Evolutionary conservation across 1,140 invertebrate genomes (phyloP).

Genomic region (Zaprionus inermis): DNA sequence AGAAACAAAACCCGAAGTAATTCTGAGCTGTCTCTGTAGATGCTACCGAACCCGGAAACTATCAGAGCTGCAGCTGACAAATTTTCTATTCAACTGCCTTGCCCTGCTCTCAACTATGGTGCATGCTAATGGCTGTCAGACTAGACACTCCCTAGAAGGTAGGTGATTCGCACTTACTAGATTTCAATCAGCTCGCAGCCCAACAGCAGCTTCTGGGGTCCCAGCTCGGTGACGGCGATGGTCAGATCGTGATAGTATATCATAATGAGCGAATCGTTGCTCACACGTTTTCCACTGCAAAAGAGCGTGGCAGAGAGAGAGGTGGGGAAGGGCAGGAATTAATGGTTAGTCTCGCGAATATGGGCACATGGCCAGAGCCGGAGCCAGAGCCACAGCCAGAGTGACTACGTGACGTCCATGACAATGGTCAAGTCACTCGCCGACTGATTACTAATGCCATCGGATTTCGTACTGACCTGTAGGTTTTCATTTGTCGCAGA

Average conservation of each 20-base stretch:
- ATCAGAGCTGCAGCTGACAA: not conserved
- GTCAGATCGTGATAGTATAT: slow-evolving; percentile 92
- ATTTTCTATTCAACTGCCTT: not conserved
- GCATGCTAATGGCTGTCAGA: not conserved
- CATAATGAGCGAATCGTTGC: slow-evolving; percentile 87
- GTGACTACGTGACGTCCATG: slow-evolving; percentile 64
- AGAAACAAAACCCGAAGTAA: too few species aligned
- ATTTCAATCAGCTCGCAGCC: slow-evolving; percentile 94
- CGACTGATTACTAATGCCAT: slow-evolving; percentile 33
- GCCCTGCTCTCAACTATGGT: not conserved
- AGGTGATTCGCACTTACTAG: slow-evolving; percentile 87
- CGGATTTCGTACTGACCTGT: slow-evolving; percentile 70
- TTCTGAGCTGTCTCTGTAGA: not conserved
- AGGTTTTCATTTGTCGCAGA: slow-evolving; percentile 81
- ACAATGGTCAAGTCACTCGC: slow-evolving; percentile 39
- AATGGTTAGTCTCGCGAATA: slow-evolving; percentile 23
- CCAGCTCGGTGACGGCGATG: slow-evolving; percentile 90
- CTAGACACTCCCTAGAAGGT: not conserved
- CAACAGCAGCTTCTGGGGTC: slow-evolving; percentile 87
- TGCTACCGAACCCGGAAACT: not conserved
- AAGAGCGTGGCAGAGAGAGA: slow-evolving; percentile 82
- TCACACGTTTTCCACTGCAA: slow-evolving; percentile 86
- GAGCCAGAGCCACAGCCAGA: slow-evolving; percentile 34
- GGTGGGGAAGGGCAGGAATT: not conserved
- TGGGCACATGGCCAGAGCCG: slow-evolving; percentile 67